Base-by-base conservation (phyloP, 2,113 vertebrate genomes). In the Mirza zaza region DNA sequence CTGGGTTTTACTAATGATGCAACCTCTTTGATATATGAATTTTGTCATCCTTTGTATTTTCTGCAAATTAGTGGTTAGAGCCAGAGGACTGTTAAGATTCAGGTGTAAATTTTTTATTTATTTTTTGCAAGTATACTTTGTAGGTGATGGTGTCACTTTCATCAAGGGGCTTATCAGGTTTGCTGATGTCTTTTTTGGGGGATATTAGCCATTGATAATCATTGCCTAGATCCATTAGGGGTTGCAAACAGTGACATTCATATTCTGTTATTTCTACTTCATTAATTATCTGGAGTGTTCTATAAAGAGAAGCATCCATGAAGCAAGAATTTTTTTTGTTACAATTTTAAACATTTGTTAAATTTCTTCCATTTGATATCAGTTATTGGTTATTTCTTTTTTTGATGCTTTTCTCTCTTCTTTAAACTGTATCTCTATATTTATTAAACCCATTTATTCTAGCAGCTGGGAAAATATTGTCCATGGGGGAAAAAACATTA, bases 311-410 rank as follows among this genome's bases (percentile, higher is more conserved):
- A 96, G 29, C 10, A 90, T 67, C 11, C 8, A 73, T 29, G 8
- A 15, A 68, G 29, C 45, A 79, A 92, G 9, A 36, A 32, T 32
- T 32, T 45, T 92, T 92, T 80, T 48, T 42, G 18, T 89, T 94
- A 81, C 20, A 3, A 80, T 85, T 61, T 87, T 94, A 80, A 85
- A 36, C 20, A 81, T 95, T 87, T 84, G 27, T 63, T 87, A n/a
- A 75, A n/a, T 42, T 73, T 90, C 13, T 7, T 39, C 45, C 48
- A 59, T 8, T 84, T 59, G 32, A 71, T 48, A 36, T 27, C 36
- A 84, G 15, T 48, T 86, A 87, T 6, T 67, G 70, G 4, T 27
- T 57, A 9, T 77, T 90, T 94, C 15, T 81, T 73, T 92, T 83
- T 3, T 63, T 29, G 3, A 29, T 77, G 12, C 2, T 70, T 96